Evolutionary conservation across 2,113 vertebrate species (phyloP).

Genomic region (Sphyrna mokarran): DNA sequence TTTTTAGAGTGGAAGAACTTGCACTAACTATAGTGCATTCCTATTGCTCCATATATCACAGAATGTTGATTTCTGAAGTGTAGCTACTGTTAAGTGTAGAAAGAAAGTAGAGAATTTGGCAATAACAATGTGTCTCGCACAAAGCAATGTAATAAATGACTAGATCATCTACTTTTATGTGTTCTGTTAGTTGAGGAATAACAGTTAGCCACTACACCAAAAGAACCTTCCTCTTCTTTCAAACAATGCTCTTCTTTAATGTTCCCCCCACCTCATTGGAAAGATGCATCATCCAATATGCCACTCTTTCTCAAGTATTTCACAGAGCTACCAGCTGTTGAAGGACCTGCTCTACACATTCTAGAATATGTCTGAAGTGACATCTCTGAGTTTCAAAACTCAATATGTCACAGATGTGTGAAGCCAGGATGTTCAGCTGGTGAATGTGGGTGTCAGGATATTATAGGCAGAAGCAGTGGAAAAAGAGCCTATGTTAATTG

Average conservation of each 20-base stretch:
- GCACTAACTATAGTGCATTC: not conserved
- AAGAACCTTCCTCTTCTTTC: not conserved
- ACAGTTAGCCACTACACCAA: not conserved
- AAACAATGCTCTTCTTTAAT: not conserved
- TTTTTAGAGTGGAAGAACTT: not conserved
- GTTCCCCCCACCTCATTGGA: not conserved
- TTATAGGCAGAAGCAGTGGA: too few relatives aligned
- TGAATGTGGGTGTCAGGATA: too few relatives aligned
- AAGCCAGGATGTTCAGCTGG: too few relatives aligned
- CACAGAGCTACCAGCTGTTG: not conserved
- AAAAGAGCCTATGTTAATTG: too few relatives aligned
- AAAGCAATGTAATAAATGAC: not conserved
- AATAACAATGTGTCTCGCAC: not conserved
- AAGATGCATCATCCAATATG: not conserved
- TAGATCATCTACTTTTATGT: not conserved
- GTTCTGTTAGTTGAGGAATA: not conserved
- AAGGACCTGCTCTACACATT: not conserved
- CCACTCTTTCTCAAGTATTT: not conserved
- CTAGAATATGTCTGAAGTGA: not conserved
- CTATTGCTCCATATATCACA: not conserved
- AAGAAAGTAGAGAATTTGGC: not conserved
- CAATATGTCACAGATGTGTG: too few relatives aligned
- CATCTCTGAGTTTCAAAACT: too few relatives aligned
- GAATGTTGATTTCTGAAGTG: not conserved
- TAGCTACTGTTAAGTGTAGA: not conserved